Percentiles rank a stretch among this genome's conserved stretches.
Evolutionary conservation across 2,113 vertebrate species (phyloP).

Genomic region (Pelmatolapia mariae): DNA sequence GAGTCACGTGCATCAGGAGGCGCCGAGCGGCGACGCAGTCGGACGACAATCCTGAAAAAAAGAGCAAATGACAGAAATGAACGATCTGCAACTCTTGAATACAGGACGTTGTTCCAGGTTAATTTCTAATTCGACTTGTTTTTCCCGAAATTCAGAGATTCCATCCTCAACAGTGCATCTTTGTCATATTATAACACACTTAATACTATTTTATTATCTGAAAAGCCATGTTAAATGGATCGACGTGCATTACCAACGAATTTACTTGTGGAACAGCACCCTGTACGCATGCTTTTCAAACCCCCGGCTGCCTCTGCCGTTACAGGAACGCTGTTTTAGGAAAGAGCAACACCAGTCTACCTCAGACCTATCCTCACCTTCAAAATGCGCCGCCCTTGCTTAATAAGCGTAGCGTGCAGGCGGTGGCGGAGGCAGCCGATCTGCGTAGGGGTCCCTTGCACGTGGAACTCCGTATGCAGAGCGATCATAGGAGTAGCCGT

Average conservation of each 20-base stretch:
- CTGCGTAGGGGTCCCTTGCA: slow-evolving; percentile 81
- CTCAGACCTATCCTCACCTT: slow-evolving; percentile 72
- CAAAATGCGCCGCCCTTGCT: slow-evolving; percentile 44
- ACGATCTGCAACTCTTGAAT: slow-evolving; percentile 8
- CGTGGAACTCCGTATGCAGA: slow-evolving; percentile 87
- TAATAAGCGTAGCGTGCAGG: slow-evolving; percentile 75
- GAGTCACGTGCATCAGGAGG: slow-evolving; percentile 72
- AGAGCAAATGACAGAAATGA: slow-evolving; percentile 67
- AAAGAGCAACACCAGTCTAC: background rate
- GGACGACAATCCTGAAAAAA: slow-evolving; percentile 71
- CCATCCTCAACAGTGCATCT: background rate
- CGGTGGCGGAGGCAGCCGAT: slow-evolving; percentile 77
- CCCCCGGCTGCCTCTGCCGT: slow-evolving; percentile 8
- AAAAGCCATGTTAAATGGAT: background rate
- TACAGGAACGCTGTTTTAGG: background rate
- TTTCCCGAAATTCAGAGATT: background rate
- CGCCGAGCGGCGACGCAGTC: slow-evolving; percentile 60
- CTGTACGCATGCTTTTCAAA: background rate
- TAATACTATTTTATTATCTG: background rate
- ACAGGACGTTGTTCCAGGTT: slow-evolving; percentile 20
- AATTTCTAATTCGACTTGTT: background rate
- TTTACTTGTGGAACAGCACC: background rate
- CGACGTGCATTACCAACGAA: background rate
- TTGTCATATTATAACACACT: background rate
- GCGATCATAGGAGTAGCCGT: slow-evolving; percentile 87